Conservation (phyloP, 2,888 invertebrate species). For the Nemapogon koenigi region DNA sequence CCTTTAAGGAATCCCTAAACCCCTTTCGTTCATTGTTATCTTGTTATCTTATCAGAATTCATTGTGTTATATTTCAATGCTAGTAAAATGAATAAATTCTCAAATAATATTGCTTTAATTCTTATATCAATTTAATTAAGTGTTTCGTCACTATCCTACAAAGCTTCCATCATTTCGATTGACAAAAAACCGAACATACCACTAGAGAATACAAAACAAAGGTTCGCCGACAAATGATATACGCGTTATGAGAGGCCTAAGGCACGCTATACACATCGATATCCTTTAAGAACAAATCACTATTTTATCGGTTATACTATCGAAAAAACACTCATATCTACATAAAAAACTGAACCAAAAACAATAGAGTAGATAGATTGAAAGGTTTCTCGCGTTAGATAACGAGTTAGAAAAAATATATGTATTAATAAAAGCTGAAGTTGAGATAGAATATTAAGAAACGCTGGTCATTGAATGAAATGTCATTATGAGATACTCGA, state of each 20-base stretch:
- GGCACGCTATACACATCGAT: constrained; percentile 38
- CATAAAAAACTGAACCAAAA: constrained; percentile 58
- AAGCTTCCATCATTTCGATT: background rate
- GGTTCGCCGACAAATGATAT: constrained; percentile 52
- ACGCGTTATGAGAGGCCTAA: constrained; percentile 45
- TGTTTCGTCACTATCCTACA: no score
- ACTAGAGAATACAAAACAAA: constrained; percentile 33
- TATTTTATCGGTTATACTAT: constrained; percentile 53
- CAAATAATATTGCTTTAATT: no score
- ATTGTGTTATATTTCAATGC: no score
- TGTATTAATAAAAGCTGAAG: constrained; percentile 57
- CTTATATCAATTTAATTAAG: no score
- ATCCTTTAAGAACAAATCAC: constrained; percentile 60
- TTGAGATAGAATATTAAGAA: constrained; percentile 20
- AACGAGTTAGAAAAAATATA: constrained; percentile 44
- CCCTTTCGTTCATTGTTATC: no score
- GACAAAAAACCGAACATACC: constrained; percentile 3
- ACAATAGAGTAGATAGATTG: constrained; percentile 60
- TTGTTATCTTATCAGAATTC: no score
- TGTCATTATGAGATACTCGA: no score
- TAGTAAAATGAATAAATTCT: no score
- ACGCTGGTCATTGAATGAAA: constrained; percentile 13
- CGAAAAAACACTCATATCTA: constrained; percentile 63
- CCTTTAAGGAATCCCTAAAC: no score
- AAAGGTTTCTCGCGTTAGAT: constrained; percentile 57